Evolutionary conservation across 2,888 invertebrate genomes (phyloP).

Genomic region (Apamea crenata): DNA sequence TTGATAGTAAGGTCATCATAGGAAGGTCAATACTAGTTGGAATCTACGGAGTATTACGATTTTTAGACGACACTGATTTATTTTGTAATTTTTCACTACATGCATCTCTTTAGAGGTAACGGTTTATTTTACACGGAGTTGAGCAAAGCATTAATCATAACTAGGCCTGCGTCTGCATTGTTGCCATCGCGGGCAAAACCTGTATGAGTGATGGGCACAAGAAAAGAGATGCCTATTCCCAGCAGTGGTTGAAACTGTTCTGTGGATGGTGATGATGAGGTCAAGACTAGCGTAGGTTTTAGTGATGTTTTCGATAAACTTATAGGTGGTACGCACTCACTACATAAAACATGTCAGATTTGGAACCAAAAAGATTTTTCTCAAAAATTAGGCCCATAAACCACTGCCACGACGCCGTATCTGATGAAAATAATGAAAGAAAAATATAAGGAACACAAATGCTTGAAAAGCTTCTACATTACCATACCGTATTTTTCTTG

Average conservation of each 20-base stretch:
- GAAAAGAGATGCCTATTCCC: background rate
- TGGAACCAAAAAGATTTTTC: background rate
- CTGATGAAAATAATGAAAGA: conserved; percentile 23
- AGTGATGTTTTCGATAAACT: background rate
- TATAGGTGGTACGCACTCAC: background rate
- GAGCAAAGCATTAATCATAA: background rate
- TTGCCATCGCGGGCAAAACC: background rate
- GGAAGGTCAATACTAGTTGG: background rate
- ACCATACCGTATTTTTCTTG: conserved; percentile 43
- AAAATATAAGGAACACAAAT: conserved; percentile 15
- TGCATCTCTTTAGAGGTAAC: background rate
- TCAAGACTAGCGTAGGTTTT: background rate
- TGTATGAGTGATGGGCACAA: background rate
- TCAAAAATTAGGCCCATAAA: background rate
- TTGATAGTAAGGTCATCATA: background rate
- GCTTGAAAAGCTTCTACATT: conserved; percentile 37
- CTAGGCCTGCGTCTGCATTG: background rate
- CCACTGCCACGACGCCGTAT: background rate
- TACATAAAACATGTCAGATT: too few species aligned
- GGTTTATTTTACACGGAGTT: background rate
- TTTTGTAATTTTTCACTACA: background rate
- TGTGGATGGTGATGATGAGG: background rate
- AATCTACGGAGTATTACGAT: background rate
- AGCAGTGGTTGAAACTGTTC: background rate
- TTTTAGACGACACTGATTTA: too few species aligned